A percentile compares a stretch with the other conserved stretches of the same genome.
These are phyloP conservation scores for Camponotus pennsylvanicus DNA, from an alignment of 1,140 invertebrate species.

Conservation along the genomic window DNA sequence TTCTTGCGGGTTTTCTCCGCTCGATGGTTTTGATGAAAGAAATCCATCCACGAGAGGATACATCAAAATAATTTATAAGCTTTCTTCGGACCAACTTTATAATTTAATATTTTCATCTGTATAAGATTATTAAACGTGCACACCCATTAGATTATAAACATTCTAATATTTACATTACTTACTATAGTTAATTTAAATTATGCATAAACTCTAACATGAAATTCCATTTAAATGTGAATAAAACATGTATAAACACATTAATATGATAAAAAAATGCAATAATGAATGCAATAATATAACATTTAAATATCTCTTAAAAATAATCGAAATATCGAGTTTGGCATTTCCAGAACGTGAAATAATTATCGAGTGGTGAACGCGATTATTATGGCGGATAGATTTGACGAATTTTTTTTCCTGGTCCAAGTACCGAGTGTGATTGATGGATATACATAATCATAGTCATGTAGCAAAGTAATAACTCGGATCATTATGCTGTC, in stretches of 20 bases:
- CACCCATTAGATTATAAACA: too few species aligned
- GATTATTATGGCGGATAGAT: not conserved
- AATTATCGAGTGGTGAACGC: not conserved
- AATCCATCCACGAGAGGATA: not conserved
- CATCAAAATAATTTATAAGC: not conserved
- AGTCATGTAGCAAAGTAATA: conserved; percentile 54
- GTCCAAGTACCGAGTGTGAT: conserved; percentile 53
- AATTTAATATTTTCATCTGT: too few species aligned
- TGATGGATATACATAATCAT: conserved; percentile 63
- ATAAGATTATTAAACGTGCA: too few species aligned
- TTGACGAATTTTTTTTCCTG: not conserved
- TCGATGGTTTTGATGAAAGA: not conserved
- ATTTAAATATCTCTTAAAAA: too few species aligned
- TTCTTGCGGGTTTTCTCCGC: not conserved
- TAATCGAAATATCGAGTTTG: too few species aligned
- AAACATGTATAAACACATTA: too few species aligned
- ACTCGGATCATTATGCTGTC: conserved; percentile 66
- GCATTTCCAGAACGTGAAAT: not conserved
- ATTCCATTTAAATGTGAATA: too few species aligned
- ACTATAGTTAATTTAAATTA: too few species aligned
- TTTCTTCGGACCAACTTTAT: not conserved
- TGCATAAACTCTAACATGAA: too few species aligned
- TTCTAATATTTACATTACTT: too few species aligned
- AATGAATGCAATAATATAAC: too few species aligned
- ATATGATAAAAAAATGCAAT: too few species aligned